A percentile compares a stretch with the other conserved stretches of the same genome.
These are phyloP conservation scores for Aphelocoma coerulescens DNA, from an alignment of 2,113 vertebrate species.

Conservation along the genomic window DNA sequence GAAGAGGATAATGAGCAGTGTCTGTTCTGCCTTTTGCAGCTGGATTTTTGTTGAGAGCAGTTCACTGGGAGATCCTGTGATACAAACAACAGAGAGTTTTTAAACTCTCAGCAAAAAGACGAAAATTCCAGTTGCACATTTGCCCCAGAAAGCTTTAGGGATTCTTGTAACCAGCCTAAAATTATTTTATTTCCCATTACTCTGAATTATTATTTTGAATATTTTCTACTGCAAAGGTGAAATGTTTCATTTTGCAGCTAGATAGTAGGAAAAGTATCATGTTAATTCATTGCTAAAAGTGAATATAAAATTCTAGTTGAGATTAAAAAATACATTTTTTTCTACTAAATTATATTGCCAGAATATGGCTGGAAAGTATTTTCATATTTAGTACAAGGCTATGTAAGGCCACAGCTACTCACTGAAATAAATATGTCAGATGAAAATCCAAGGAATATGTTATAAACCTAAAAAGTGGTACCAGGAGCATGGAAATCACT, in stretches of 20 bases:
- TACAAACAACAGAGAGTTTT: neutral
- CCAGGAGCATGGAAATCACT: neutral
- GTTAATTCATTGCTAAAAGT: constrained; percentile 20
- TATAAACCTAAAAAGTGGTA: neutral
- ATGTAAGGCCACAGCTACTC: constrained; percentile 11
- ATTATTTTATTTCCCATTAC: neutral
- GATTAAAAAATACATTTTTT: neutral
- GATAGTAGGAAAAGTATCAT: neutral
- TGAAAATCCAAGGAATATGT: constrained; percentile 13
- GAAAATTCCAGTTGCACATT: neutral
- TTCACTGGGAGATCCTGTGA: neutral
- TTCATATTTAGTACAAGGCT: neutral
- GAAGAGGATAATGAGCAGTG: neutral
- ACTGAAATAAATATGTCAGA: constrained; percentile 5
- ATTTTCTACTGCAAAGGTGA: neutral
- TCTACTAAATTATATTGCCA: constrained; percentile 16
- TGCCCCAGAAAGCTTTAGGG: neutral
- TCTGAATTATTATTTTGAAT: neutral
- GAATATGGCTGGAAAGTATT: neutral
- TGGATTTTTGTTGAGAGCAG: neutral
- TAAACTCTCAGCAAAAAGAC: neutral
- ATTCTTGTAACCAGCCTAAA: neutral
- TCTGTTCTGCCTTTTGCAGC: constrained; percentile 1
- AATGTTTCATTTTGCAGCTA: neutral
- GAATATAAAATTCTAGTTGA: neutral